Base-by-base conservation (phyloP, 2,797 vertebrate genomes). In the Tenualosa thibaudeaui region DNA sequence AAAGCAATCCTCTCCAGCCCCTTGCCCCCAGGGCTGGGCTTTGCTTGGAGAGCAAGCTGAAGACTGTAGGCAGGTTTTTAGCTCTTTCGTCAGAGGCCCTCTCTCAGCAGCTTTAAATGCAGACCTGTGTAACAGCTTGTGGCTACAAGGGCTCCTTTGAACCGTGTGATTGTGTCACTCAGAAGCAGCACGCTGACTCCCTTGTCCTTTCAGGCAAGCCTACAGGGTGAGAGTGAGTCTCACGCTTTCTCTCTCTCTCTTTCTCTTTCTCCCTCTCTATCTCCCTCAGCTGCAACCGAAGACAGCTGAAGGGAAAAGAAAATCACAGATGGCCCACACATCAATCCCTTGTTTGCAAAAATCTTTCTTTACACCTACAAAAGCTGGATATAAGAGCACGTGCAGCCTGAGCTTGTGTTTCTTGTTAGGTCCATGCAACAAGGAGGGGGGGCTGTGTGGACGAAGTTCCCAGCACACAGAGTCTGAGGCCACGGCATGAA, bases 191-290 rank as follows among this genome's bases (percentile, higher is more conserved):
- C 82, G 85, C 90, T 89, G 89, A 86, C 90, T 89, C 89, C 84
- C 87, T 89, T 40, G 84, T 89, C 89, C 90, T 92, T 94, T 93
- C 81, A 87, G 89, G 89, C 89, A 82, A 89, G 83, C 90, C 90
- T 88, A 56, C 82, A 81, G 82, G 40, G 71, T 8, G 13, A 37
- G 5, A 43, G 9, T 22, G 22, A 5, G 81, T 75, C 31, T 40
- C 68, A 19, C 37, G 22, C 68, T 75, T 13, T 40, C 31, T 75
- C 68, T 37, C 26, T 75, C 68, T 40, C 26, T 75, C 68, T 75
- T 31, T 40, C 31, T 43, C 68, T 78, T 37, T 43, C 71, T 78
- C 71, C 68, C 31, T 43, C 31, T 43, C 1, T 22, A 40, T 46
- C 15, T 12, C 71, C 8, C 19, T 46, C 40, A 78, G 6, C 5